Base-by-base conservation (phyloP, 2,113 vertebrate species). In the Lipophrys pholis region DNA sequence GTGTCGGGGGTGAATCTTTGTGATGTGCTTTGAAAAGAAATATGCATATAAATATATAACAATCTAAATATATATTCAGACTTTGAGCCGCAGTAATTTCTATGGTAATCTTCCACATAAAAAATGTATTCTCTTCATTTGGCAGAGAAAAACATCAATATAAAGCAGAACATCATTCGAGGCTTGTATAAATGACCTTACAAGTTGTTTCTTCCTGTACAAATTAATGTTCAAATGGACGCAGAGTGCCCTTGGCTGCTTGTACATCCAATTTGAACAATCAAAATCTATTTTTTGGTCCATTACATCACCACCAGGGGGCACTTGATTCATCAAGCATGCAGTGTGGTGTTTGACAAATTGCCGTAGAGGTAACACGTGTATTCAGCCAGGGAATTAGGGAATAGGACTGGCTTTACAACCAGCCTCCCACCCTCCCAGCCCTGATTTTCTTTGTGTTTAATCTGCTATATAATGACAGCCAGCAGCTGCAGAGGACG, bases 291-390 rank as follows among this genome's bases (percentile, higher is more conserved):
- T 89, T 90, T 91, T 91, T 87, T 91, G 89, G 50, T 91, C 88
- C 87, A 89, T 91, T 93, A 89, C 76, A 86, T 89, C 80, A 83
- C 93, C 93, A 94, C 93, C 93, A 93, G 93, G 91, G 92, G 93
- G 93, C 91, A 91, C 85, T 87, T 92, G 87, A 87, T 92, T 86
- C 87, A 82, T 90, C 86, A 87, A 89, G 87, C 89, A 82, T 84
- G 82, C 76, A 82, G 80, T 85, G 81, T 76, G 83, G 74, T 89
- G 85, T 90, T 89, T 89, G 89, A 89, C 88, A 91, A 90, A 91
- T 91, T 89, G 84, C 85, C 66, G 69, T 63, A 53, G 84, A 87
- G 81, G 75, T 87, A 89, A 91, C 73, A 81, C 72, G 17, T 87
- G 87, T 88, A 87, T 81, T 75, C 81, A 79, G 69, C 77, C 46